A percentile compares a stretch with the other conserved stretches of the same genome.
Evolutionary conservation across 2,797 vertebrate species (phyloP).

Genomic region (Pangasius mekongensis): DNA sequence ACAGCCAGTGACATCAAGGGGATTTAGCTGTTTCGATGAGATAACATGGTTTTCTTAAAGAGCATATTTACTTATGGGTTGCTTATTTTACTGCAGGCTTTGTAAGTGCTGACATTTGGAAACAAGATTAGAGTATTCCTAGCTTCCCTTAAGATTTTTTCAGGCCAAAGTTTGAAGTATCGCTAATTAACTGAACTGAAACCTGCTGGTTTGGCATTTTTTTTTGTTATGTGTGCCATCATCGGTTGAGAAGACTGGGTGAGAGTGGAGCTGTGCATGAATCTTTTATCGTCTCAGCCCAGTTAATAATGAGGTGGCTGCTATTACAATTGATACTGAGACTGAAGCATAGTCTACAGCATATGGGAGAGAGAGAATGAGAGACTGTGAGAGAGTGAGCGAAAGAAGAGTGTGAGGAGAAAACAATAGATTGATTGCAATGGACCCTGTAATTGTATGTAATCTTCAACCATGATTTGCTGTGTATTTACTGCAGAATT

Average conservation of each 20-base stretch:
- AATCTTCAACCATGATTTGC: conserved; percentile 1
- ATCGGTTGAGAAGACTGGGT: conserved; percentile 62
- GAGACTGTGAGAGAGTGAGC: conserved; percentile 34
- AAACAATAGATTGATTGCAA: not conserved
- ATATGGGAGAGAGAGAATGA: conserved; percentile 56
- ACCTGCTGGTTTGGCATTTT: not conserved
- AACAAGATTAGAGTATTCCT: conserved; percentile 17
- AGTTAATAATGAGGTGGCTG: conserved; percentile 82
- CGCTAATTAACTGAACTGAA: not conserved
- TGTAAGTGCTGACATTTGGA: conserved; percentile 50
- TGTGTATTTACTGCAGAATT: not conserved
- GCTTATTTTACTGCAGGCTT: conserved; percentile 40
- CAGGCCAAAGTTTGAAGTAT: not conserved
- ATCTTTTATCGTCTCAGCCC: conserved; percentile 80
- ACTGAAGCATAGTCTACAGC: conserved; percentile 76
- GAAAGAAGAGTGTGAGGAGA: conserved; percentile 50
- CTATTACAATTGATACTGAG: conserved; percentile 80
- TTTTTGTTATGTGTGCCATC: not conserved
- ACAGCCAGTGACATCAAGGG: conserved; percentile 3
- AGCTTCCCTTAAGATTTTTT: conserved; percentile 10
- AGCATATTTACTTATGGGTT: conserved; percentile 43
- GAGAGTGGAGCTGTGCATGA: conserved; percentile 66
- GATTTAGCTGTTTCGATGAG: not conserved
- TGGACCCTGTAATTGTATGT: not conserved
- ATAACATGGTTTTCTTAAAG: conserved; percentile 30